These are phyloP conservation scores for Sinodicranocentrus sp. DNA, from an alignment of 2,888 invertebrate genomes.

Conservation along the genomic window DNA sequence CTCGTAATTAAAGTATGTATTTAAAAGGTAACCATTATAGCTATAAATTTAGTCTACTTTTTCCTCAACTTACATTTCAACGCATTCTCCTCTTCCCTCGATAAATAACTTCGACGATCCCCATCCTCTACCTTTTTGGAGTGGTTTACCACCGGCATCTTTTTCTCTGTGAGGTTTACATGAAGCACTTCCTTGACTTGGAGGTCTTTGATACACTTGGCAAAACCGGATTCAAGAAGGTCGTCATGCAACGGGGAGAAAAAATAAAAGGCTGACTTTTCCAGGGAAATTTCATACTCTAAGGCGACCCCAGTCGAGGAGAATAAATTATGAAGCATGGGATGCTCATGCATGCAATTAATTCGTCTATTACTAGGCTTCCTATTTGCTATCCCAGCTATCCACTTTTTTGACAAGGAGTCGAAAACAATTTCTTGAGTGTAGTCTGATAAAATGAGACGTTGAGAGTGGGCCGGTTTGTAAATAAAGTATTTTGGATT, in stretches of 20 bases:
- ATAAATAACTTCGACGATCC: too few species aligned
- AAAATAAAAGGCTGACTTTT: conserved; percentile 10
- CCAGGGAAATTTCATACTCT: conserved; percentile 19
- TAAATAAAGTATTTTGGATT: conserved; percentile 22
- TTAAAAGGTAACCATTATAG: too few species aligned
- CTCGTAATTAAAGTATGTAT: too few species aligned
- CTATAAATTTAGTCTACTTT: too few species aligned
- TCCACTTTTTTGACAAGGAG: conserved; percentile 1
- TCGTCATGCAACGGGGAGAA: conserved; percentile 2
- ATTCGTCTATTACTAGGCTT: not conserved
- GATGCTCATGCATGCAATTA: conserved; percentile 1
- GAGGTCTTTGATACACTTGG: not conserved
- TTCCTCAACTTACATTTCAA: too few species aligned
- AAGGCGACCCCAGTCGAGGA: conserved; percentile 16
- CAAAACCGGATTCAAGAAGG: not conserved
- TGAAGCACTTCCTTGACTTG: not conserved
- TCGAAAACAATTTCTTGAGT: conserved; percentile 36
- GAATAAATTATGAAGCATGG: conserved; percentile 4
- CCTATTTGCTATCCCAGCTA: not conserved
- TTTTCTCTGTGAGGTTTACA: not conserved
- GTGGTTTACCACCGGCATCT: conserved; percentile 1
- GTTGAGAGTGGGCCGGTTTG: not conserved
- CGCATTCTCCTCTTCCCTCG: too few species aligned
- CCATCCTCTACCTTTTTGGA: too few species aligned
- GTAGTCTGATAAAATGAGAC: conserved; percentile 11